Evolutionary conservation across 2,797 vertebrate genomes (phyloP), one percentile per base, ranked within the genome.

Genomic region (Poecilia wingei): DNA sequence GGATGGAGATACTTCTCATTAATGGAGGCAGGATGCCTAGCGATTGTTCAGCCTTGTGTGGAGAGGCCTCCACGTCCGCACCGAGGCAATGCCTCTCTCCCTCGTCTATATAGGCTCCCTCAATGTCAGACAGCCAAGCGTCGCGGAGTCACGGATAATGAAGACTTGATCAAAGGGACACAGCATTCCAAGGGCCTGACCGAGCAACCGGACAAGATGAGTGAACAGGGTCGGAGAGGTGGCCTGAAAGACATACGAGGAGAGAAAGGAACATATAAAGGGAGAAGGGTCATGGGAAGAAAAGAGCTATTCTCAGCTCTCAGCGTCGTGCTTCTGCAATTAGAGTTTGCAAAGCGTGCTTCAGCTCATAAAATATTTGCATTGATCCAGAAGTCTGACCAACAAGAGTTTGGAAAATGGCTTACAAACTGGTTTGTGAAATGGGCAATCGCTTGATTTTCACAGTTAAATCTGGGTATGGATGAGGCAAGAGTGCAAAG

Each of bases 1-100:
- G 86, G 89, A 84, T 86, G 88, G 84, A 89, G 94, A 94, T 89
- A 88, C 90, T 93, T 91, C 92, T 95, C 93, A 95, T 95, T 96
- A 94, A 90, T 45, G 78, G 89, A 84, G 84, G 68, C 81, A 87
- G 93, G 91, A 96, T 95, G 91, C 90, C 86, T 86, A 80, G 87
- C 81, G 83, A 94, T 94, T 95, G 92, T 93, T 95, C 84, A 83
- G 85, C 79, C 84, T 88, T 90, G 93, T 92, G 88, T 88, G 77
- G 88, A 90, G 89, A 88, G 93, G 90, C 89, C 90, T 90, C 41
- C n/a, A 45, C 87, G 78, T 85, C 79, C 84, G 69, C 88, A 82
- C 33, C 78, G 84, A 84, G 79, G 91, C 88, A 90, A 90, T 77
- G 82, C 87, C 86, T 90, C 80, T 83, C 69, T 70, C 83, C 55